phyloP scores from a whole-genome alignment of 2,113 vertebrate genomes.

The Zootoca vivipara region DNA sequence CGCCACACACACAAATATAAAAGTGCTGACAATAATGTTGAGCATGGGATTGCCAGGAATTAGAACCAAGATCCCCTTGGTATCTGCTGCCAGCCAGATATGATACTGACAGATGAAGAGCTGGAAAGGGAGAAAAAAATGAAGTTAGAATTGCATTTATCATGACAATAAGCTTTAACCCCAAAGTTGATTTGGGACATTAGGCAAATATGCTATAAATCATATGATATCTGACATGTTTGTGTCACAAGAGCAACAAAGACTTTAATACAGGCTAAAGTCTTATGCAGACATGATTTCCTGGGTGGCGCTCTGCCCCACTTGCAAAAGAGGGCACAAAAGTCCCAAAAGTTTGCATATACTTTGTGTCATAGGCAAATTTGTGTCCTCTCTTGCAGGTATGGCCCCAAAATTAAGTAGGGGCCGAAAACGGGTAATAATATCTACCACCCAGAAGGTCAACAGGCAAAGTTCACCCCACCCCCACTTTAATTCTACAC shows the following conservation, averaged over 20 bases:
- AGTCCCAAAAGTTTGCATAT: too few relatives aligned
- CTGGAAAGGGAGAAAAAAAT: constrained; percentile 70
- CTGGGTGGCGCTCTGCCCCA: too few relatives aligned
- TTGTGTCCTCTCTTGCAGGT: too few relatives aligned
- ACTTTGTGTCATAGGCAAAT: too few relatives aligned
- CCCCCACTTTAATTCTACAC: too few relatives aligned
- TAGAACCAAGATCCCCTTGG: constrained; percentile 94
- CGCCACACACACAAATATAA: constrained; percentile 97
- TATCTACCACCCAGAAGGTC: too few relatives aligned
- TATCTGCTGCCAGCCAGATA: constrained; percentile 98
- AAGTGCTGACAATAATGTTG: constrained; percentile 94
- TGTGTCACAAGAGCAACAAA: neutral
- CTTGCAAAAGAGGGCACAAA: too few relatives aligned
- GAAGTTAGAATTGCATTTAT: neutral
- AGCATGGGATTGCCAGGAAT: constrained; percentile 91
- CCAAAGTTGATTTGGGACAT: neutral
- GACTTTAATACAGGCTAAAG: neutral
- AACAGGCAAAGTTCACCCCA: too few relatives aligned
- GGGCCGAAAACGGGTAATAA: too few relatives aligned
- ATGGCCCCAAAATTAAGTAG: too few relatives aligned
- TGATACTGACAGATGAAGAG: constrained; percentile 99
- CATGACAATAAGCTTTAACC: neutral
- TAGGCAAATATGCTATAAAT: neutral
- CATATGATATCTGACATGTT: neutral
- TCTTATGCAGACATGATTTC: neutral